These are phyloP conservation scores for Copidosoma floridanum DNA, from an alignment of 1,140 invertebrate species.

Conservation along the genomic window DNA sequence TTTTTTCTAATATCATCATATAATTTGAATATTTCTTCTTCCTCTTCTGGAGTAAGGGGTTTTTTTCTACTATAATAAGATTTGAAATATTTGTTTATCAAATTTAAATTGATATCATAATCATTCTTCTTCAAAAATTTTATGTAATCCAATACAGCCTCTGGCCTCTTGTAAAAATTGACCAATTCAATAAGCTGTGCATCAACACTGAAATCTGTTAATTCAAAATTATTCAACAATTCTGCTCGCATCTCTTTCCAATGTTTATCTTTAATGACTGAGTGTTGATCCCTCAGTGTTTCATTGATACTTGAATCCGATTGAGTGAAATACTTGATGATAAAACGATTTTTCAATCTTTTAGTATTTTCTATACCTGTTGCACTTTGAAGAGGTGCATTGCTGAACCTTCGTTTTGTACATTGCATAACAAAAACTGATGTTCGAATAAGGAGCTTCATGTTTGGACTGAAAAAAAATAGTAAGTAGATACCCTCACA, in stretches of 20 bases:
- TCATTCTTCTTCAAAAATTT: constrained; percentile 56
- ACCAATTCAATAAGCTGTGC: constrained; percentile 59
- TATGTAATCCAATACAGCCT: constrained; percentile 60
- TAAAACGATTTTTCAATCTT: neutral
- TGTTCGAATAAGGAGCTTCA: constrained; percentile 1
- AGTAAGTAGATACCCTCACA: too few species aligned
- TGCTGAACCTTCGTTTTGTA: neutral
- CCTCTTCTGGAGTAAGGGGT: constrained; percentile 52
- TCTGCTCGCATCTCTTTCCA: constrained; percentile 29
- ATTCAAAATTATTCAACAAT: neutral
- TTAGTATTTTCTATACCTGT: neutral
- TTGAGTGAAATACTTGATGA: neutral
- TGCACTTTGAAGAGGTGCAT: neutral
- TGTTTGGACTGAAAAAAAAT: neutral
- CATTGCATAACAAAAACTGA: neutral
- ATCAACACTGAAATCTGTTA: constrained; percentile 57
- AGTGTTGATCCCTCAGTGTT: too few species aligned
- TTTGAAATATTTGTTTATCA: constrained; percentile 57
- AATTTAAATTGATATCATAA: constrained; percentile 56
- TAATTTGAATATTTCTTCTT: constrained; percentile 57
- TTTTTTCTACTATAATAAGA: constrained; percentile 33
- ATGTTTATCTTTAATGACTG: constrained; percentile 9
- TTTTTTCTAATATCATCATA: constrained; percentile 58
- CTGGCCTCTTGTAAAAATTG: constrained; percentile 44
- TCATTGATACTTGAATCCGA: neutral